Conservation (phyloP, 2,113 vertebrate species). For the Sinocyclocheilus anshuiensis region DNA sequence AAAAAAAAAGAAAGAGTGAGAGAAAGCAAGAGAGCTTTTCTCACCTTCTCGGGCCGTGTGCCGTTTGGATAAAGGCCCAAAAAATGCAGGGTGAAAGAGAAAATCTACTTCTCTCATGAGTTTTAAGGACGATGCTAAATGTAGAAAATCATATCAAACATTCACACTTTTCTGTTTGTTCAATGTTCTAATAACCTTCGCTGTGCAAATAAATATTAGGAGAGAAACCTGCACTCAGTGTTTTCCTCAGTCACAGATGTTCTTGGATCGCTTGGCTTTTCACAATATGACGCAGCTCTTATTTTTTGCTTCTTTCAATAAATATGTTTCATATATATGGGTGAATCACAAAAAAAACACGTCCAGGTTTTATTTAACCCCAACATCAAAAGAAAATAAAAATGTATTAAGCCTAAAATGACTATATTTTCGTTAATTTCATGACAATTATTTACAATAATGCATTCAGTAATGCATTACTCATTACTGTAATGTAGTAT, state of each 20-base stretch:
- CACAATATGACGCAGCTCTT: slow-evolving; percentile 14
- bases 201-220: slow-evolving; percentile 68
- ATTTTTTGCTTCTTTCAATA: neutral
- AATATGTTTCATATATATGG: slow-evolving; percentile 45
- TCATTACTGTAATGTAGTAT: neutral
- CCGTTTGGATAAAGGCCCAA: neutral
- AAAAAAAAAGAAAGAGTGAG: neutral
- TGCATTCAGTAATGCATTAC: neutral
- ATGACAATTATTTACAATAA: neutral
- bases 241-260: slow-evolving; percentile 13
- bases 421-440: neutral
- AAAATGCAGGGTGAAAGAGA: neutral
- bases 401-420: neutral
- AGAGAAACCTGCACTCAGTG: slow-evolving; percentile 49
- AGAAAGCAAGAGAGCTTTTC: neutral
- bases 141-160: neutral
- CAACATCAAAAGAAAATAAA: neutral
- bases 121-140: slow-evolving; percentile 7
- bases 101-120: neutral
- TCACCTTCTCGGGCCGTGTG: neutral
- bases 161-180: slow-evolving; percentile 22
- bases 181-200: slow-evolving; percentile 2
- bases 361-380: neutral
- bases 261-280: slow-evolving; percentile 39
- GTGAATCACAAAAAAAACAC: slow-evolving; percentile 29